Evolutionary conservation across 2,797 vertebrate genomes (phyloP).

Genomic region (Benthosema pterotum): DNA sequence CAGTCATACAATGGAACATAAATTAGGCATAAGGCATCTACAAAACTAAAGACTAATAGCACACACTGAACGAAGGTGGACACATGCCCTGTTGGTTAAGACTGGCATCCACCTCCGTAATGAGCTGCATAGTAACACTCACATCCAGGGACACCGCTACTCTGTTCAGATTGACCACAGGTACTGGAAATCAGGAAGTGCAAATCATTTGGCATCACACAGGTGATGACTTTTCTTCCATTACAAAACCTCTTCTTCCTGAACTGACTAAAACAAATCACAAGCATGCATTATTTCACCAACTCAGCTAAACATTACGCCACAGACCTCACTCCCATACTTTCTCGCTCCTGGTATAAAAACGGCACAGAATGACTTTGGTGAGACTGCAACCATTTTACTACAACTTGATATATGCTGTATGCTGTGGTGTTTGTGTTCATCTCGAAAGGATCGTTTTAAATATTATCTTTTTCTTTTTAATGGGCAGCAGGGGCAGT

Average conservation of each 20-base stretch:
- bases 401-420: conserved; percentile 33
- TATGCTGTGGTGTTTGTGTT: background rate
- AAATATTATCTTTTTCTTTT: too few species aligned
- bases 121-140: background rate
- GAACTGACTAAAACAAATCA: too few species aligned
- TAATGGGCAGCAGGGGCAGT: background rate
- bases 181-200: background rate
- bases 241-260: too few species aligned
- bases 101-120: too few species aligned
- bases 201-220: background rate
- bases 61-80: background rate
- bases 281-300: too few species aligned
- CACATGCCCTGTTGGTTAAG: background rate
- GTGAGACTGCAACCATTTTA: conserved; percentile 50
- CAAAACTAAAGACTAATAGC: background rate
- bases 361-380: conserved; percentile 35
- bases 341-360: conserved; percentile 20
- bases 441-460: background rate
- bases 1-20: background rate
- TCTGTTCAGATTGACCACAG: background rate
- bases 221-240: background rate
- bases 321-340: conserved; percentile 26
- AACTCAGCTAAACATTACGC: conserved; percentile 8
- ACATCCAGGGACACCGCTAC: background rate
- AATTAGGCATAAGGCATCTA: background rate